Conservation (phyloP, 2,113 vertebrate species). For the Saccopteryx leptura region DNA sequence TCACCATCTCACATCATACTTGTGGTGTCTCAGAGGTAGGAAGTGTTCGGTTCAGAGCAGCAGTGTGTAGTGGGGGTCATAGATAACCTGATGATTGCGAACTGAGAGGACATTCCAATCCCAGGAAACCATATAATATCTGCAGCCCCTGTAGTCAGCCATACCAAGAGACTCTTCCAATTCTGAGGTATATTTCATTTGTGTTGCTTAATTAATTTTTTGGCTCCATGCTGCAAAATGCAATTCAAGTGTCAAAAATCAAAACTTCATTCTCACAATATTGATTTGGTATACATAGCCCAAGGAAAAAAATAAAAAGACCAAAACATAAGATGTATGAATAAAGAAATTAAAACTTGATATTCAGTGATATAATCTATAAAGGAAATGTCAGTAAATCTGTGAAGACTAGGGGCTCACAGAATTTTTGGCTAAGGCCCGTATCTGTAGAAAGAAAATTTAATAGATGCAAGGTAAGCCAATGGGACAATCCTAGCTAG, state of each 20-base stretch:
- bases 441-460: not conserved
- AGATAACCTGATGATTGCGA: not conserved
- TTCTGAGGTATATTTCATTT: not conserved
- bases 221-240: not conserved
- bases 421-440: not conserved
- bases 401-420: not conserved
- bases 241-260: not conserved
- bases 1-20: not conserved
- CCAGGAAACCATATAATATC: fast-evolving
- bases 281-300: not conserved
- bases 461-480: not conserved
- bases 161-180: not conserved
- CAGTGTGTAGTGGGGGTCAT: fast-evolving
- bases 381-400: not conserved
- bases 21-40: not conserved
- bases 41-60: not conserved
- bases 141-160: too few species aligned
- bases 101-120: too few species aligned
- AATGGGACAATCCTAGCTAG: not conserved
- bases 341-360: not conserved
- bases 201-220: not conserved
- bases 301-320: not conserved
- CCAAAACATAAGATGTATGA: not conserved
- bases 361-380: not conserved
- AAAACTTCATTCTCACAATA: not conserved